Base-by-base conservation (phyloP, 2,113 vertebrate genomes). In the Dendropsophus ebraccatus region DNA sequence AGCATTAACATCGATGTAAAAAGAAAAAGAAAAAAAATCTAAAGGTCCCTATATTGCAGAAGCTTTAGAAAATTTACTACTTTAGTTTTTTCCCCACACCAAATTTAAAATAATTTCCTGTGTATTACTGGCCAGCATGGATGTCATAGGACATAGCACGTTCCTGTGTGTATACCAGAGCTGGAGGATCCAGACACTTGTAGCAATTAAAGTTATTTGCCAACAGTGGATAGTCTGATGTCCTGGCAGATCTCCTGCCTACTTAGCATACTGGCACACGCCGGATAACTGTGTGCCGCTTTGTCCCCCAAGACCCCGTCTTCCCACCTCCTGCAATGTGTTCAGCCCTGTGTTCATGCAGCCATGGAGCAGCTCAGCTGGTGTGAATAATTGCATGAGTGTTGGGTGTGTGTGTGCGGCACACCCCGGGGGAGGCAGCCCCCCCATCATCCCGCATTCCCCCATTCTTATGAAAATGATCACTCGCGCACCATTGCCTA, bases 391-490 rank as follows among this genome's bases (percentile, higher is more conserved):
- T 96, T 95, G 94, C 93, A 94, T 93, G 95, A 94, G 93, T 93
- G 72, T 93, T 93, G 93, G 94, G 93, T 94, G 95, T 94, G 93
- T 93, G 91, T 94, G 91, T 87, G 89, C 82, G 89, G 89, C 89
- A 60, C 92, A 90, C 95, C 94, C 94, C 88, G 25, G 95, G 94
- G 94, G 95, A 91, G 80, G 93, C 90, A 89, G 90, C 90, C 91
- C 89, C 91, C 89, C 90, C 88, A 90, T 92, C 89, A 91, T 90
- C 85, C 88, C 90, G 87, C 90, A 91, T 89, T 92, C 90, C 89
- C 92, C 91, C 89, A 96, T 95, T 95, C 94, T 96, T 94, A 94
- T 94, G 94, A 95, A 95, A 95, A 95, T 94, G 92, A 95, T 94
- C 94, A 92, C 94, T 92, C 88, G 96, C 95, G 93, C 94, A 94